phyloP scores from a whole-genome alignment of 1,140 invertebrate genomes.

The Helicoverpa armigera region DNA sequence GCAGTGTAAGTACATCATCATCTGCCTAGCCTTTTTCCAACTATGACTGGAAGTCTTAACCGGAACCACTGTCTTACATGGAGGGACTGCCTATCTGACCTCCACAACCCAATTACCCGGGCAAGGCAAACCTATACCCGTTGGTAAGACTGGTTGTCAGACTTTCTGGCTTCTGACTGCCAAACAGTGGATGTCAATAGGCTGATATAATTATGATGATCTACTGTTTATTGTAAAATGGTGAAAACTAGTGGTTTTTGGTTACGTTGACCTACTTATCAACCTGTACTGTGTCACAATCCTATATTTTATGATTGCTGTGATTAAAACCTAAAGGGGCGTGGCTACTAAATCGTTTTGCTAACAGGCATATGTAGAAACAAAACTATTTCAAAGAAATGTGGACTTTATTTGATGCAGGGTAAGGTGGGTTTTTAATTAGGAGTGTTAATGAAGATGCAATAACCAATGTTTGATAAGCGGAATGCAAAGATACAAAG shows the following conservation, averaged over 20 bases:
- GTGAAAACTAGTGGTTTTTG: background rate
- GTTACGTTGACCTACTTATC: background rate
- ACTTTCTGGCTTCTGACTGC: no score
- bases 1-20: no score
- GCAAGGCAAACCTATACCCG: no score
- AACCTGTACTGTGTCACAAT: background rate
- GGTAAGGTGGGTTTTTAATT: constrained; percentile 11
- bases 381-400: background rate
- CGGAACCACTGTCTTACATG: no score
- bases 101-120: no score
- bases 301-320: constrained; percentile 41
- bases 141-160: no score
- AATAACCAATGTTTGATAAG: constrained; percentile 61
- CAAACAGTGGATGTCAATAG: no score
- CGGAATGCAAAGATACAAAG: constrained; percentile 58
- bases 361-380: constrained; percentile 46
- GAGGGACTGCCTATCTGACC: no score
- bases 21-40: no score
- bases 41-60: no score
- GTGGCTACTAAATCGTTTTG: constrained; percentile 56
- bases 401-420: background rate
- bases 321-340: constrained; percentile 53
- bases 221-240: no score
- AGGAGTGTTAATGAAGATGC: constrained; percentile 55
- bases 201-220: no score